Evolutionary conservation across 2,113 vertebrate genomes (phyloP).

Genomic region (Etheostoma spectabile): DNA sequence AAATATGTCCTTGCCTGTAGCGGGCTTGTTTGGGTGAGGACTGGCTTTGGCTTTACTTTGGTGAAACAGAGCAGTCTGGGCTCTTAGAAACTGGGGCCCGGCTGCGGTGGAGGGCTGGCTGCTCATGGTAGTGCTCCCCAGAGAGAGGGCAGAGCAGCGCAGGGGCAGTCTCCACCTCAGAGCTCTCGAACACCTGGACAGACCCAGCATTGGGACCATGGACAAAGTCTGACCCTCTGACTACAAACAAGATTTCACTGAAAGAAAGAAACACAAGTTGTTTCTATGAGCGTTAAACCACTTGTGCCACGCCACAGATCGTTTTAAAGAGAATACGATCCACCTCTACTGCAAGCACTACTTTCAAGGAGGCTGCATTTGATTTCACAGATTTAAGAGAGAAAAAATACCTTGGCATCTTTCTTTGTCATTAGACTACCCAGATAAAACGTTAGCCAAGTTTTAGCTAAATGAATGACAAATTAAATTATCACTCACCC

Average conservation of each 20-base stretch:
- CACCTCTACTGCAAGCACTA: background rate
- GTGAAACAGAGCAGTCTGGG: slow-evolving; percentile 68
- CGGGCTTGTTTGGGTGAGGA: slow-evolving; percentile 66
- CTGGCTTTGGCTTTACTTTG: slow-evolving; percentile 67
- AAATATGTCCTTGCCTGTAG: slow-evolving; percentile 73
- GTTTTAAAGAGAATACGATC: background rate
- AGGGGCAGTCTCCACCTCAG: slow-evolving; percentile 56
- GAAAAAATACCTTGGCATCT: background rate
- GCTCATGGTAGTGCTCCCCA: slow-evolving; percentile 34
- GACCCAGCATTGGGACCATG: slow-evolving; percentile 48
- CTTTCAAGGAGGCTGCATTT: background rate
- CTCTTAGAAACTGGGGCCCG: slow-evolving; percentile 39
- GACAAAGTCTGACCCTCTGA: slow-evolving; percentile 51
- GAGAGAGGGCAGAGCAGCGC: slow-evolving; percentile 42
- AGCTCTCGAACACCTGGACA: slow-evolving; percentile 56
- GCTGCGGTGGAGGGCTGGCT: slow-evolving; percentile 51
- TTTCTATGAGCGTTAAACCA: slow-evolving; percentile 25
- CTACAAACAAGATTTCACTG: slow-evolving; percentile 64
- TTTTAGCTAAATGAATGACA: background rate
- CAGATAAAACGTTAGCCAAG: background rate
- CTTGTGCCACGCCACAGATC: background rate
- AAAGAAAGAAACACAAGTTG: slow-evolving; percentile 63
- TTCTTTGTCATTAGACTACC: background rate
- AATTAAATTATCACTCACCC: background rate
- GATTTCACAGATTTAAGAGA: background rate